A percentile compares a stretch with the other conserved stretches of the same genome.
phyloP scores from a whole-genome alignment of 2,888 invertebrate genomes.

The Acleris holmiana region DNA sequence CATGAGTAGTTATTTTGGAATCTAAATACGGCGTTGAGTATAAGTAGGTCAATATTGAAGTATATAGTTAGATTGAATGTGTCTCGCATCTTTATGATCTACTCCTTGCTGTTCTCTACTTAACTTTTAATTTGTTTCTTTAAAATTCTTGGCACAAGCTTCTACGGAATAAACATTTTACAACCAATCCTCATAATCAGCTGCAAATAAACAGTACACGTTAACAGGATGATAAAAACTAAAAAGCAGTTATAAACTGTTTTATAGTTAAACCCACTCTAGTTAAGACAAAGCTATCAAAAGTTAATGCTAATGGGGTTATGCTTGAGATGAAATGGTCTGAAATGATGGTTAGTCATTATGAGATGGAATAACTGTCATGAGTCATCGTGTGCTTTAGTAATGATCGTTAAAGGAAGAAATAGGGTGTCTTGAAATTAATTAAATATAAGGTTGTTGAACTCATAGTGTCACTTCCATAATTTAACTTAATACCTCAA shows the following conservation, averaged over 20 bases:
- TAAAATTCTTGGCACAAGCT: background rate
- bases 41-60: too few species aligned
- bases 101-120: background rate
- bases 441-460: background rate
- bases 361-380: conserved; percentile 16
- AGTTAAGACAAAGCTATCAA: conserved; percentile 40
- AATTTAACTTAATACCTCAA: too few species aligned
- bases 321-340: conserved; percentile 34
- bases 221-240: conserved; percentile 39
- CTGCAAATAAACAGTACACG: conserved; percentile 32
- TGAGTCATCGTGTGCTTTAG: conserved; percentile 14
- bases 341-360: conserved; percentile 27
- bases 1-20: too few species aligned
- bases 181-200: conserved; percentile 34
- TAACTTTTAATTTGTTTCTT: background rate
- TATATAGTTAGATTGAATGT: too few species aligned
- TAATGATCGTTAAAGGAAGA: background rate
- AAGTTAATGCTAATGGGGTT: conserved; percentile 46
- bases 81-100: background rate
- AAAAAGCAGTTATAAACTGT: conserved; percentile 44
- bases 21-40: too few species aligned
- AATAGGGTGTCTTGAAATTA: background rate
- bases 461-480: background rate
- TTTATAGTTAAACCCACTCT: conserved; percentile 43
- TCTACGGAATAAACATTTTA: conserved; percentile 32